Evolutionary conservation across 2,113 vertebrate species (phyloP), one percentile per base, ranked within the genome.

Genomic region (Tetraodon nigroviridis): DNA sequence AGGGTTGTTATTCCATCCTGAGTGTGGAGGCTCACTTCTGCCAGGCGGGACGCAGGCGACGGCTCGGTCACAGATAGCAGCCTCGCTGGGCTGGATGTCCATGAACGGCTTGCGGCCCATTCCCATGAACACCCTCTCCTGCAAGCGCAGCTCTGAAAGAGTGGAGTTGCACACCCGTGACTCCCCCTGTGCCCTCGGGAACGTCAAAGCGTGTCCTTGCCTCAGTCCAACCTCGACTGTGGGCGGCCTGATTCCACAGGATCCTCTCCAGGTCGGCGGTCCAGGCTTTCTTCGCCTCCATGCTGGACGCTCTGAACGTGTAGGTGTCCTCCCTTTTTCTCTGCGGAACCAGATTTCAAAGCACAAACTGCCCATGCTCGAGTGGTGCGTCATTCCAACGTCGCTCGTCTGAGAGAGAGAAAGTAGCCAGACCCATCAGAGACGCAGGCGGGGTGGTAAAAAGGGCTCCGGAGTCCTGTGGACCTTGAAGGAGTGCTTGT

Each of bases 401-500:
- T 92, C 90, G 4, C 84, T 89, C 0, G 89, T 92, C 91, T 92
- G 74, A n/a, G 44, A 45, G 44, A 45, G 16, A 55, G 13, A 49
- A 16, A 62, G 49, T 0, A 47, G 13, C 63, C 50, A 45, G 3
- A 71, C 12, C 32, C 32, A 10, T 44, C 14, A 64, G 55, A 47
- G 4, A 68, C 4, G 61, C 14, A 14, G n/a, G 17, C 5, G 20
- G n/a, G 8, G 29, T 11, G 20, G 3, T 10, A 47, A 5, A 47
- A 57, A 47, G 6, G 2, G 13, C 51, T 7, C 0, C 4, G 15
- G 7, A 37, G 51, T 19, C 13, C 13, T 46, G 60, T 51, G 7
- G 47, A 92, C 91, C 89, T 92, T 92, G 57, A 92, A 92, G 7
- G 90, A 92, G 63, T 91, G 90, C 69, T 92, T 92, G 79, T 91